Percentiles rank a stretch among this genome's conserved stretches.
Evolutionary conservation across 2,113 vertebrate genomes (phyloP).

Genomic region (Sander vitreus): DNA sequence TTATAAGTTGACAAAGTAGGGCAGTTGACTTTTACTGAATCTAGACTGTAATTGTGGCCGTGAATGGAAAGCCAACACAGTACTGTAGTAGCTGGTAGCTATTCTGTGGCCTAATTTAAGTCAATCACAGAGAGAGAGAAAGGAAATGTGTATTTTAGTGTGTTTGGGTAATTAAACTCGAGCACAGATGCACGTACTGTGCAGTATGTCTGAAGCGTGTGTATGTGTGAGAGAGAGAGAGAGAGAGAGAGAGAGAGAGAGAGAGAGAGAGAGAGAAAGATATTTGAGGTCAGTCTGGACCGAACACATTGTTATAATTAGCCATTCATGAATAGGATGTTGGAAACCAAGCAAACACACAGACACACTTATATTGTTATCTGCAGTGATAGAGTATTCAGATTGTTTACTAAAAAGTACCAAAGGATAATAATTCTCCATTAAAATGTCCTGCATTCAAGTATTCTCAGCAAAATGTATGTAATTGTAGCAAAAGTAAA

Average conservation of each 20-base stretch:
- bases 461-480: too few species aligned
- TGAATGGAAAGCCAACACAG: constrained; percentile 23
- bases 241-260: background rate
- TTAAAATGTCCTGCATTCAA: too few species aligned
- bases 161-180: constrained; percentile 11
- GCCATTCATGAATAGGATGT: constrained; percentile 5
- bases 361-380: background rate
- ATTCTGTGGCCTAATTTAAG: constrained; percentile 39
- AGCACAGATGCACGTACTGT: constrained; percentile 25
- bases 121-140: constrained; percentile 24
- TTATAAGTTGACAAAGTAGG: constrained; percentile 32
- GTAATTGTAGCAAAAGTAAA: too few species aligned
- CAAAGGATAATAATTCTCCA: too few species aligned
- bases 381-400: background rate
- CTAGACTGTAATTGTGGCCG: constrained; percentile 7
- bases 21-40: constrained; percentile 20
- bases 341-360: constrained; percentile 28
- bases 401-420: too few species aligned
- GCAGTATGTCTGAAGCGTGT: background rate
- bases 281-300: constrained; percentile 8
- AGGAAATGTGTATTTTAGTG: constrained; percentile 45
- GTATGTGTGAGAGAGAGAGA: background rate
- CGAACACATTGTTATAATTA: constrained; percentile 53
- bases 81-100: too few species aligned
- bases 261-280: background rate